Evolutionary conservation across 2,888 invertebrate genomes (phyloP), one percentile per base, ranked within the genome.

Genomic region (Bedellia somnulentella): DNA sequence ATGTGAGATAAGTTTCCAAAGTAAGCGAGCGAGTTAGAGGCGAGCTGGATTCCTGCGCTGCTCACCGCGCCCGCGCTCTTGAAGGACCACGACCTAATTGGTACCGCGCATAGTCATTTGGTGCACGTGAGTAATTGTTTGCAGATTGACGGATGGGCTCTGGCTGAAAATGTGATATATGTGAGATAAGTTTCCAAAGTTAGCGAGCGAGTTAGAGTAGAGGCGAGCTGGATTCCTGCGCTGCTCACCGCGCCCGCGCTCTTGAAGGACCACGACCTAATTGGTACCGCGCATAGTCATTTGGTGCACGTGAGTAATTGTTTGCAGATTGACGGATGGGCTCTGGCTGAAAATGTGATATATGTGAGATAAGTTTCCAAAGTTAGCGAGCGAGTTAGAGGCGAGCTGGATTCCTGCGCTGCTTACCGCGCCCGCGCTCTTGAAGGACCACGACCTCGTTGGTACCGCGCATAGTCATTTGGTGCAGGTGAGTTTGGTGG

Each of bases 11-110:
- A 11, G 15, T 15, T 9, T 22, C 8, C 4, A n/a, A n/a, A n/a
- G n/a, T n/a, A n/a, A n/a, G n/a, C n/a, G 95, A 0, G 90, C 92
- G 4, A 84, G 94, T 31, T 87, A 96, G 0, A 82, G 90, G 0
- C 80, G 89, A 36, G 95, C 97, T 0, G 92, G n/a, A n/a, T 95
- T 0, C 78, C 85, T 31, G 61, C 90, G 26, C 68, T 88, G 12
- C 52, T 85, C 4, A 80, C 82, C 35, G 79, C 82, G 14, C 78
- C 84, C 0, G 77, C 81, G 10, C 57, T 96, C 30, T 58, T 93
- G 42, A 79, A 85, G 22, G 89, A 96, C 49, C 80, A 83, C n/a
- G 82, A 84, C 18, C 41, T 75, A 14, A 48, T 66, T 1, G 63
- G 63, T 16, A 46, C 58, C 2, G 66, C 73, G 15, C 67, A 61